Evolutionary conservation across 2,113 vertebrate genomes (phyloP).

Genomic region (Mionectes macconnelli): DNA sequence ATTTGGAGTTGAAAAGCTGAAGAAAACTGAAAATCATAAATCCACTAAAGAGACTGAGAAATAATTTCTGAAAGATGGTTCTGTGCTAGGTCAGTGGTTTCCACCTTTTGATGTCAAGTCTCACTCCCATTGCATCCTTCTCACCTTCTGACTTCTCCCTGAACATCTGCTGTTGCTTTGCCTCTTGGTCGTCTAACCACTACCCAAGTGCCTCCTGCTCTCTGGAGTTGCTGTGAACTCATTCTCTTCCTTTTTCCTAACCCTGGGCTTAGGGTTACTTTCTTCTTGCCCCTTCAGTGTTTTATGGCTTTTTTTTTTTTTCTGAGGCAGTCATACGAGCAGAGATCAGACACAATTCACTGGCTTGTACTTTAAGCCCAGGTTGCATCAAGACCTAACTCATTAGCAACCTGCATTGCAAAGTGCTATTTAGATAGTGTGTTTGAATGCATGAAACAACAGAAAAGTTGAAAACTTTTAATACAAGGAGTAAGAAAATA

Average conservation of each 20-base stretch:
- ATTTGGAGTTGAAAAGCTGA: not conserved
- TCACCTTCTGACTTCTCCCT: not conserved
- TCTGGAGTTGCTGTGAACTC: not conserved
- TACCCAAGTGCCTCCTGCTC: not conserved
- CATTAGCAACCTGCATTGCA: not conserved
- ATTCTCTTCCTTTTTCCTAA: not conserved
- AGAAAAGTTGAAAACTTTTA: not conserved
- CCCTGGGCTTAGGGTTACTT: not conserved
- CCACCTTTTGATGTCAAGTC: not conserved
- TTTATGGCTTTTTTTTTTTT: not conserved
- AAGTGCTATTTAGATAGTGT: not conserved
- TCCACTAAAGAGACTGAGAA: not conserved
- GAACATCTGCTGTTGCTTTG: not conserved
- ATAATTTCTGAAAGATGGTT: not conserved
- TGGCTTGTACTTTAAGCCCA: not conserved
- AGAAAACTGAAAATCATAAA: not conserved
- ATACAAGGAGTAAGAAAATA: not conserved
- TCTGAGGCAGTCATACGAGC: accelerated
- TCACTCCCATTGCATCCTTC: not conserved
- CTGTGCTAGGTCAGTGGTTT: not conserved
- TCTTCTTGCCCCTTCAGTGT: not conserved
- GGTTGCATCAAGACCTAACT: not conserved
- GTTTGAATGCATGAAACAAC: not conserved
- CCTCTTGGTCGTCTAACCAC: not conserved
- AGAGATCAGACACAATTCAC: not conserved